phyloP scores from a whole-genome alignment of 2,797 vertebrate species.

The Notolabrus celidotus region DNA sequence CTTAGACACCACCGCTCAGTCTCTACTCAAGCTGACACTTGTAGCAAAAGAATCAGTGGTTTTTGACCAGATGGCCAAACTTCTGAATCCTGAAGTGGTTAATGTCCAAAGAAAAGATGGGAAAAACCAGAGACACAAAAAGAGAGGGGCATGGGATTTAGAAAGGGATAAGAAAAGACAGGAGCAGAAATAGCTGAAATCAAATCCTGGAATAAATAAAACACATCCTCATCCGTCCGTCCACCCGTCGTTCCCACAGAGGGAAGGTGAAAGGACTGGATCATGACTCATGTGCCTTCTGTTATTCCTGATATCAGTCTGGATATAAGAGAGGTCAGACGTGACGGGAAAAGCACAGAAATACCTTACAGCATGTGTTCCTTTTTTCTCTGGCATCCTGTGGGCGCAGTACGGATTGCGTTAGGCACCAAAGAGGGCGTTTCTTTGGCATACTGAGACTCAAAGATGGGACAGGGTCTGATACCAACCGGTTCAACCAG shows the following conservation, averaged over 20 bases:
- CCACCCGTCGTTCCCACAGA: conserved; percentile 60
- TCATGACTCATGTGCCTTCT: conserved; percentile 46
- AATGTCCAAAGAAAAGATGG: background rate
- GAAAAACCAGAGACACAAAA: conserved; percentile 5
- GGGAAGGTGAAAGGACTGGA: conserved; percentile 65
- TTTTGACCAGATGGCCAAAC: background rate
- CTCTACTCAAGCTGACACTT: background rate
- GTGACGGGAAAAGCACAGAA: conserved; percentile 18
- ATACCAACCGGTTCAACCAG: too few relatives aligned
- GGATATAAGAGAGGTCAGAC: background rate
- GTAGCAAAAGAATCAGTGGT: background rate
- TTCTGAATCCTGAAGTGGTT: background rate
- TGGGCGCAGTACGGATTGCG: background rate
- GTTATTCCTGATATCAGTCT: conserved; percentile 45
- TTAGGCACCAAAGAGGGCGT: background rate
- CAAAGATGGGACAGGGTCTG: background rate
- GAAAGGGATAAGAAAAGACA: conserved; percentile 15
- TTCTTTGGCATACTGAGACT: background rate
- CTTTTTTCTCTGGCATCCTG: conserved; percentile 10
- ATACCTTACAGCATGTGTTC: background rate
- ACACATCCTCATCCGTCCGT: conserved; percentile 22
- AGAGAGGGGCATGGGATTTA: conserved; percentile 28
- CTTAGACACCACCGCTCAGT: background rate
- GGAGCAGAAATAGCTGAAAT: conserved; percentile 31
- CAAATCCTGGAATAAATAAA: conserved; percentile 44